These are phyloP conservation scores for Heteropelma amictum DNA, from an alignment of 2,888 invertebrate genomes.

Conservation along the genomic window DNA sequence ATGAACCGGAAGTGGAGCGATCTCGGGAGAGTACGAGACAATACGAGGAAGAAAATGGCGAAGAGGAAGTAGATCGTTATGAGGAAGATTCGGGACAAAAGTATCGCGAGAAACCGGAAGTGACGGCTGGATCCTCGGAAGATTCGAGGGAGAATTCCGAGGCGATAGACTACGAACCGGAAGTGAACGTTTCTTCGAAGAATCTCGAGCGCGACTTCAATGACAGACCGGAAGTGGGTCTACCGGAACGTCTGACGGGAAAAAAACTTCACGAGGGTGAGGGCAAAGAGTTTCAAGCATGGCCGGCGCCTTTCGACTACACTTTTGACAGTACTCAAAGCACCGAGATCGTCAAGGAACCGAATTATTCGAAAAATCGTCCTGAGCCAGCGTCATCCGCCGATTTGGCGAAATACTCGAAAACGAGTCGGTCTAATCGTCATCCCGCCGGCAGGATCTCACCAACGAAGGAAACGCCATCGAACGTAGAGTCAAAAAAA, in stretches of 20 bases:
- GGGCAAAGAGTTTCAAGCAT: slow-evolving; percentile 62
- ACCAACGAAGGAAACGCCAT: slow-evolving; percentile 22
- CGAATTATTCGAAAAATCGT: slow-evolving; percentile 16
- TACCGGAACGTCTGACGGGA: slow-evolving; percentile 54
- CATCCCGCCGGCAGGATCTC: neutral
- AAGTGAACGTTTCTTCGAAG: neutral
- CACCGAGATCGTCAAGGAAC: slow-evolving; percentile 43
- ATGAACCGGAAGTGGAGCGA: slow-evolving; percentile 27
- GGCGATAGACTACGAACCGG: neutral
- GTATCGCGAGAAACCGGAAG: neutral
- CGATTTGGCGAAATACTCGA: too few species aligned
- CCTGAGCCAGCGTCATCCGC: neutral
- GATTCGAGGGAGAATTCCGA: neutral
- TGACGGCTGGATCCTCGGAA: neutral
- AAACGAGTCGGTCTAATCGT: neutral
- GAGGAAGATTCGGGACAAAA: neutral
- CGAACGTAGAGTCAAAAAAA: slow-evolving; percentile 1
- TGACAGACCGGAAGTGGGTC: slow-evolving; percentile 47
- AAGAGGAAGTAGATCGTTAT: slow-evolving; percentile 13
- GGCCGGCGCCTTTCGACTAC: slow-evolving; percentile 72
- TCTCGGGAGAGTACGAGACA: slow-evolving; percentile 9
- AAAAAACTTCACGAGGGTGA: slow-evolving; percentile 66
- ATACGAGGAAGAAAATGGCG: neutral
- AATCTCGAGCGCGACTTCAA: neutral
- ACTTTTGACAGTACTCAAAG: slow-evolving; percentile 65